Percentiles rank a stretch among this genome's conserved stretches.
These are phyloP conservation scores for Sphenodon punctatus DNA, from an alignment of 2,797 vertebrate genomes.

Conservation along the genomic window DNA sequence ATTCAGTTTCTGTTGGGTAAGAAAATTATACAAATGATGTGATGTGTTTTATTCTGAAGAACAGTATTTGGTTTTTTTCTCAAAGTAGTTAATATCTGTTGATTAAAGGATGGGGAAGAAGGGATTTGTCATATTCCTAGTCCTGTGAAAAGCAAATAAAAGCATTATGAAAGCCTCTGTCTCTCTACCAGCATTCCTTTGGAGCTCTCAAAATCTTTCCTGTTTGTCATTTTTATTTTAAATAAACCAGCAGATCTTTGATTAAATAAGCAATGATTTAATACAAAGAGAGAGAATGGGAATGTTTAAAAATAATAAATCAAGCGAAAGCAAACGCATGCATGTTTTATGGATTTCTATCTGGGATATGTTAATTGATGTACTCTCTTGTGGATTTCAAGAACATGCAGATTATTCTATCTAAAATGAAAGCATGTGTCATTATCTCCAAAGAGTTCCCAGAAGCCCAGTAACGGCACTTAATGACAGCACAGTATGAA, in stretches of 20 bases:
- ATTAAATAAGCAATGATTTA: slow-evolving; percentile 30
- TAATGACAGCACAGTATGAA: slow-evolving; percentile 22
- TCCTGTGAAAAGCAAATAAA: background rate
- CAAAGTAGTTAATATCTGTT: background rate
- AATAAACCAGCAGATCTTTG: slow-evolving; percentile 6
- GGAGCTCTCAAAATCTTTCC: background rate
- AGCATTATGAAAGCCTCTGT: background rate
- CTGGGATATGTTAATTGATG: slow-evolving; percentile 45
- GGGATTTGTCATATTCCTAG: background rate
- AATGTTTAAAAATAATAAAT: slow-evolving; percentile 21
- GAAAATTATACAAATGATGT: background rate
- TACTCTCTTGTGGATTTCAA: slow-evolving; percentile 45
- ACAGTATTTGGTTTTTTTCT: background rate
- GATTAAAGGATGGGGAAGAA: background rate
- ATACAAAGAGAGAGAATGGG: background rate
- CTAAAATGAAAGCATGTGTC: slow-evolving; percentile 57
- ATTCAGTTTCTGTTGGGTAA: background rate
- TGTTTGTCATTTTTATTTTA: slow-evolving; percentile 2
- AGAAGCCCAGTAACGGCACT: slow-evolving; percentile 23
- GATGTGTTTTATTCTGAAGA: background rate
- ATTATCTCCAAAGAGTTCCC: slow-evolving; percentile 57
- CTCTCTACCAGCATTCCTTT: background rate
- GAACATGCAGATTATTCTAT: slow-evolving; percentile 44
- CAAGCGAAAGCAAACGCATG: background rate
- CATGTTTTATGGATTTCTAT: slow-evolving; percentile 42